A percentile compares a stretch with the other conserved stretches of the same genome.
These are phyloP conservation scores for Nycticorax nycticorax DNA, from an alignment of 2,113 vertebrate species.

Conservation along the genomic window DNA sequence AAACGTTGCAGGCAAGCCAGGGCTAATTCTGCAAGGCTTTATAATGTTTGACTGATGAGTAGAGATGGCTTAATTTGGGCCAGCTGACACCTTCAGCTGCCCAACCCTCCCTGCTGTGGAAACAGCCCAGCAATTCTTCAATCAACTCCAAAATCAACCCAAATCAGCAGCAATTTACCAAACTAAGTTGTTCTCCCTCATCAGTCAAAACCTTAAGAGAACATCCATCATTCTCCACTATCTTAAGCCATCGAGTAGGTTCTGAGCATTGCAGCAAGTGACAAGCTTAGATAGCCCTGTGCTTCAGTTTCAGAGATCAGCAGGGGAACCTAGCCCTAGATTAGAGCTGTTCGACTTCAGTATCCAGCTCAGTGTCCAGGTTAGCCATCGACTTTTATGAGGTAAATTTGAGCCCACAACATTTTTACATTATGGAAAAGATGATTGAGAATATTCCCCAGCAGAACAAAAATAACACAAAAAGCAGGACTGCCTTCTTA, in stretches of 20 bases:
- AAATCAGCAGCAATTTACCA: background rate
- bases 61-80: background rate
- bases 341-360: background rate
- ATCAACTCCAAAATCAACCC: background rate
- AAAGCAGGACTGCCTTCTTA: conserved; percentile 9
- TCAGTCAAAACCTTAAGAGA: background rate
- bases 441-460: background rate
- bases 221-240: background rate
- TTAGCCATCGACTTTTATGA: background rate
- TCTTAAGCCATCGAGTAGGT: background rate
- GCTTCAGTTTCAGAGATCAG: background rate
- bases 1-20: background rate
- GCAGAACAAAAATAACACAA: background rate
- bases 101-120: background rate
- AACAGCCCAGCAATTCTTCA: background rate
- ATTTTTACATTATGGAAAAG: background rate
- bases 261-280: background rate
- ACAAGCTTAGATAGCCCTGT: background rate
- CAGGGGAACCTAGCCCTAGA: background rate
- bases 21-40: background rate
- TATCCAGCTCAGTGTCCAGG: background rate
- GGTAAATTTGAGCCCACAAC: background rate
- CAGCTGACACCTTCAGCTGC: background rate
- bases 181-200: background rate
- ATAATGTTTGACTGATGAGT: background rate